Base-by-base conservation (phyloP, 2,113 vertebrate species). In the Dicrurus megarhynchus region DNA sequence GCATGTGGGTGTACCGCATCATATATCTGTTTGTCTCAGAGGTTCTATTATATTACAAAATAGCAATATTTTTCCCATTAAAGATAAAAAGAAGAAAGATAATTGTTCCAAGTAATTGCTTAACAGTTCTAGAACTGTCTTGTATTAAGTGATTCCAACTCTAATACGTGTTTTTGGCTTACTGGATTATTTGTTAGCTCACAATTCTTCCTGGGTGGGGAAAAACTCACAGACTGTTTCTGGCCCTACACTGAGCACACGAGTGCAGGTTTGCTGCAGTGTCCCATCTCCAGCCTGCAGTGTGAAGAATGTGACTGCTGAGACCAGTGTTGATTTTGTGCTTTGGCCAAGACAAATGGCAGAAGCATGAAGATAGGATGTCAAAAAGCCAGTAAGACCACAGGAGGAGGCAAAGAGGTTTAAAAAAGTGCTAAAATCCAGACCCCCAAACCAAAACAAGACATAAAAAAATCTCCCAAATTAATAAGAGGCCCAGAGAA, bases 341-440 rank as follows among this genome's bases (percentile, higher is more conserved):
- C 24, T 85, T 82, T 74, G n/a, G 22, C 44, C 82, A 89, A 73
- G 87, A 64, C 17, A 93, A 87, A 82, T 77, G 60, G n/a, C 61
- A 82, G 76, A 84, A 80, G 27, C 24, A 19, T 67, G 60, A 91
- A 42, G 16, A 70, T 88, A 35, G 7, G 50, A 93, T 64, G 59
- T 64, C 59, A 86, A 74, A 80, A 87, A 94, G 19, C 21, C 65
- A 95, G 37, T 4, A 28, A 89, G 57, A 68, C 71, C 81, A 70
- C 68, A 83, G 84, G 46, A 82, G 69, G 53, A 70, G 16, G 46
- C 30, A 93, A 56, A 77, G 50, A 83, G 20, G 3, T 69, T 92
- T 13, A 12, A 42, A 52, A 49, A 87, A 46, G 1, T 6, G 41
- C 46, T 63, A 9, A 32, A 60, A 44, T 53, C 8, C 14, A 47